Evolutionary conservation across 2,113 vertebrate genomes (phyloP).

Genomic region (Urocitellus parryii): DNA sequence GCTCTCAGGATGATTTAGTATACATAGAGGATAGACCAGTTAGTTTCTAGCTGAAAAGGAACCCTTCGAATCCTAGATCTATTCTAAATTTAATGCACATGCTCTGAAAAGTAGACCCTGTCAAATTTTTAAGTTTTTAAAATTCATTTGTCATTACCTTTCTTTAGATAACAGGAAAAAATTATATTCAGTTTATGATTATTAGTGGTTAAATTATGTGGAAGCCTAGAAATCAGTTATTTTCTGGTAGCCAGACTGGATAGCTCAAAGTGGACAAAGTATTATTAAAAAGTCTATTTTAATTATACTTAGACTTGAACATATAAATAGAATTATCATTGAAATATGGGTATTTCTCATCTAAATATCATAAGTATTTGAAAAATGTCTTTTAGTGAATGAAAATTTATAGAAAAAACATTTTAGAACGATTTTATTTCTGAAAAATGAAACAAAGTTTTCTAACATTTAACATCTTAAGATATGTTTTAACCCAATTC

Average conservation of each 20-base stretch:
- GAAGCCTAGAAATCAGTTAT: background rate
- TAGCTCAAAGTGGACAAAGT: background rate
- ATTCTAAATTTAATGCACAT: background rate
- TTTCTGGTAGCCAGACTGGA: background rate
- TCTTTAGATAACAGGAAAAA: background rate
- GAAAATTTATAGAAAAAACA: background rate
- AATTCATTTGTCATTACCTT: background rate
- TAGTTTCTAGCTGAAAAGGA: background rate
- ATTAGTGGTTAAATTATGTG: background rate
- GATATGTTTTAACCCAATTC: constrained; percentile 8
- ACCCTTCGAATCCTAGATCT: background rate
- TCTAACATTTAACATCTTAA: background rate
- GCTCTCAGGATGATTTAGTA: background rate
- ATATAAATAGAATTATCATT: constrained; percentile 28
- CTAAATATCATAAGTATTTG: background rate
- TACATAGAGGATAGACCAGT: background rate
- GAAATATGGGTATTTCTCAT: background rate
- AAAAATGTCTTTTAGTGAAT: background rate
- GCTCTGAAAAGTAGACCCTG: background rate
- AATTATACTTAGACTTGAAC: background rate
- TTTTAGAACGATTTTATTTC: constrained; percentile 1
- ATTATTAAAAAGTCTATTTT: background rate
- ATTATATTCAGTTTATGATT: background rate
- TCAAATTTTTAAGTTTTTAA: constrained; percentile 15
- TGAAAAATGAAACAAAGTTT: constrained; percentile 44